Conservation (phyloP, 2,888 invertebrate species). For the Baccha elongata region DNA sequence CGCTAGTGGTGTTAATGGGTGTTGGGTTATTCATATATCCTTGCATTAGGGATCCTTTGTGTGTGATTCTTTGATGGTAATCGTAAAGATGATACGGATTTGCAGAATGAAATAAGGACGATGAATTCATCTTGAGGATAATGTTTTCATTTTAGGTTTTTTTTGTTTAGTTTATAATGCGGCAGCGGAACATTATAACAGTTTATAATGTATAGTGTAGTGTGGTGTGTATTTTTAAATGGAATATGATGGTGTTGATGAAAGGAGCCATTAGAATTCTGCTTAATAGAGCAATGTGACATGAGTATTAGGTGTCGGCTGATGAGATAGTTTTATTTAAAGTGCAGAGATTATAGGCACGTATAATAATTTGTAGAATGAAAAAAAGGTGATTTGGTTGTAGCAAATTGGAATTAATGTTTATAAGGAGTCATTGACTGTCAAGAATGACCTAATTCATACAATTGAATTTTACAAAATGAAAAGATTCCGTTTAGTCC, state of each 20-base stretch:
- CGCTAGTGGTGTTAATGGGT: slow-evolving; percentile 66
- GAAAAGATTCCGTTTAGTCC: no score
- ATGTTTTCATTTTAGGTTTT: slow-evolving; percentile 56
- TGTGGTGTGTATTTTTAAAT: neutral
- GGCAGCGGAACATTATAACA: slow-evolving; percentile 4
- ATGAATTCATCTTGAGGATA: slow-evolving; percentile 59
- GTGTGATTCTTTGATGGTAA: slow-evolving; percentile 66
- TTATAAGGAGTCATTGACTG: no score
- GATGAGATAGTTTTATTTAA: neutral
- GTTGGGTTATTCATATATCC: slow-evolving; percentile 71
- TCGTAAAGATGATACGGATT: slow-evolving; percentile 31
- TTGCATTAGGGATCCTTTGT: slow-evolving; percentile 68
- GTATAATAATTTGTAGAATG: no score
- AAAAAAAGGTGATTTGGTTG: no score
- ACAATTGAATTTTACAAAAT: no score
- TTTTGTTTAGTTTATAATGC: slow-evolving; percentile 28
- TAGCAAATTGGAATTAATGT: no score
- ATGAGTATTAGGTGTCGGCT: neutral
- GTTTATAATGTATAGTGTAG: neutral
- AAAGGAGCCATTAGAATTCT: slow-evolving; percentile 11
- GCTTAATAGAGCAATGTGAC: slow-evolving; percentile 10
- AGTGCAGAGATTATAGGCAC: no score
- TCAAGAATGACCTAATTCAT: no score
- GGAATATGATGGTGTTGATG: neutral
- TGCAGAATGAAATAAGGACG: slow-evolving; percentile 33